phyloP scores from a whole-genome alignment of 2,113 vertebrate species.

The Myotis brandtii region DNA sequence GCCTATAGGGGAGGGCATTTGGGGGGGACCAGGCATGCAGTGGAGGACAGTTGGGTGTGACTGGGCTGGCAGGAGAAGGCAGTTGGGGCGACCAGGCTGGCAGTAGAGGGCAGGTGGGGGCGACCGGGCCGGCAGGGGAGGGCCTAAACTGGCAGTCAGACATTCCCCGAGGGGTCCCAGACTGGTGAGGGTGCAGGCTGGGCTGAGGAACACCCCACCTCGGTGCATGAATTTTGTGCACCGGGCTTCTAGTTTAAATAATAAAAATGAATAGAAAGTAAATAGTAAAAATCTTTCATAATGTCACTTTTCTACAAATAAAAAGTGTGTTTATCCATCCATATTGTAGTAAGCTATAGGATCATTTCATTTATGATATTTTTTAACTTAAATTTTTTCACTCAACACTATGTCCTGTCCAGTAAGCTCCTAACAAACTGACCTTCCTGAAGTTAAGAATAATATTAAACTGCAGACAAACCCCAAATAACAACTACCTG shows the following conservation, averaged over 20 bases:
- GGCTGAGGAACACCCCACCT: no score
- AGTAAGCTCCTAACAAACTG: neutral
- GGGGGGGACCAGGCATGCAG: no score
- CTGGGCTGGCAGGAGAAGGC: no score
- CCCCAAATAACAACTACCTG: neutral
- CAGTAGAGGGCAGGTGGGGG: no score
- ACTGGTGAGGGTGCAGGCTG: no score
- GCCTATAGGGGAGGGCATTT: no score
- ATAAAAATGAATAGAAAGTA: slow-evolving; percentile 16
- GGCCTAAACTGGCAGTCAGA: no score
- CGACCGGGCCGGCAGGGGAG: no score
- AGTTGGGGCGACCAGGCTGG: no score
- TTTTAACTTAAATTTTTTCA: slow-evolving; percentile 31
- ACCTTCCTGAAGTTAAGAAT: neutral
- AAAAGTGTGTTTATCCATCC: neutral
- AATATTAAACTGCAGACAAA: neutral
- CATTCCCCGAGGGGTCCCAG: no score
- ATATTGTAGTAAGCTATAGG: slow-evolving; percentile 21
- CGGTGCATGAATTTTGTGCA: no score
- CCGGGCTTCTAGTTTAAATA: neutral
- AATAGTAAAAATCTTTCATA: neutral
- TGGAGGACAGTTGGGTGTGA: no score
- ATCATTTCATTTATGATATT: slow-evolving; percentile 39
- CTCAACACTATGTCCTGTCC: neutral
- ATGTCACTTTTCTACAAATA: neutral